phyloP scores from a whole-genome alignment of 2,113 vertebrate species.

The Dasypus novemcinctus region DNA sequence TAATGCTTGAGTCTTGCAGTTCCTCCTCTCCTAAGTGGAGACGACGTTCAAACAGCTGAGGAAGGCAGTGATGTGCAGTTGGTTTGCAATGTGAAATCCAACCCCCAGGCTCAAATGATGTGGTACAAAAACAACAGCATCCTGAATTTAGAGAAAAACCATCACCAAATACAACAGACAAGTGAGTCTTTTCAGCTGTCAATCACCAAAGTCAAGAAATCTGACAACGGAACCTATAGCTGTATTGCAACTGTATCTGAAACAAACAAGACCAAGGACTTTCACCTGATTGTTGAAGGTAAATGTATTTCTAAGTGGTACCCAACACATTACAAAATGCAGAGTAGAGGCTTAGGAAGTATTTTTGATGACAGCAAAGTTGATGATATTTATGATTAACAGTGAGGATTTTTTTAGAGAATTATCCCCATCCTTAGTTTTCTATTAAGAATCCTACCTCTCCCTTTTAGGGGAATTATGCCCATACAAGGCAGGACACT shows the following conservation, averaged over 20 bases:
- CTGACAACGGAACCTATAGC: slow-evolving; percentile 82
- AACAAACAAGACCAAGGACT: slow-evolving; percentile 46
- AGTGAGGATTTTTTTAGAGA: background rate
- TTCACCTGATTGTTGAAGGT: slow-evolving; percentile 84
- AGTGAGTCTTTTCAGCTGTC: slow-evolving; percentile 74
- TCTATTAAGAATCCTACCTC: background rate
- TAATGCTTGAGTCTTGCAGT: slow-evolving; percentile 76
- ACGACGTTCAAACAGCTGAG: slow-evolving; percentile 35
- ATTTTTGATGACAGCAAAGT: background rate
- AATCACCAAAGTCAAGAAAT: slow-evolving; percentile 74
- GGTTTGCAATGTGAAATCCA: slow-evolving; percentile 81
- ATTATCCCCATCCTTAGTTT: background rate
- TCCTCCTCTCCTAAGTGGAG: slow-evolving; percentile 76
- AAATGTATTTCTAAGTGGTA: slow-evolving; percentile 45
- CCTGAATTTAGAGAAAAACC: slow-evolving; percentile 72
- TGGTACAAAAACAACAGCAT: slow-evolving; percentile 76
- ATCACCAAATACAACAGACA: slow-evolving; percentile 71
- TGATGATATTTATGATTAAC: background rate
- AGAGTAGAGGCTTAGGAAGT: background rate
- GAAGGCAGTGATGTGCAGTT: slow-evolving; percentile 68
- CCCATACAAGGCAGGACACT: background rate
- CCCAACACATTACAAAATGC: background rate
- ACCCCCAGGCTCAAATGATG: slow-evolving; percentile 79
- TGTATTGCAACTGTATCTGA: slow-evolving; percentile 58
- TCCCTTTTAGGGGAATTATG: background rate